Evolutionary conservation across 2,888 invertebrate genomes (phyloP).

Genomic region (Yponomeuta plumbellus): DNA sequence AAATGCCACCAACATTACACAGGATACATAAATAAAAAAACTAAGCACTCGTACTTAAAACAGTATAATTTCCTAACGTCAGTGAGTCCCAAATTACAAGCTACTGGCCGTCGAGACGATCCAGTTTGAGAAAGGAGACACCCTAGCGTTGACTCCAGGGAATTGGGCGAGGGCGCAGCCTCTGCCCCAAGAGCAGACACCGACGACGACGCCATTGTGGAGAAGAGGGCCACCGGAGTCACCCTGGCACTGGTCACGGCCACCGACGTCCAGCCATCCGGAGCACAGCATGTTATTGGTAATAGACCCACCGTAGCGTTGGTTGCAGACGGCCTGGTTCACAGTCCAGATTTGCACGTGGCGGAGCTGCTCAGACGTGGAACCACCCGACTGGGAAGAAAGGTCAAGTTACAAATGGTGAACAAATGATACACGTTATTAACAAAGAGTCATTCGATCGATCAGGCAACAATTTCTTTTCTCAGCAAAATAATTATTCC

Average conservation of each 20-base stretch:
- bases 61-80: background rate
- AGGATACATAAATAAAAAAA: no score
- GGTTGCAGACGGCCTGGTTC: slow-evolving; percentile 41
- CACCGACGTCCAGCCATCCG: slow-evolving; percentile 51
- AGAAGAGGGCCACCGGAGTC: slow-evolving; percentile 55
- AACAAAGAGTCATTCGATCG: no score
- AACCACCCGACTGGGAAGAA: slow-evolving; percentile 23
- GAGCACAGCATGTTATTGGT: slow-evolving; percentile 50
- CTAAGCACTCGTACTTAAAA: no score
- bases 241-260: slow-evolving; percentile 49
- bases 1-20: no score
- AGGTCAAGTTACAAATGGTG: background rate
- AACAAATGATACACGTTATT: no score
- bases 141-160: slow-evolving; percentile 53
- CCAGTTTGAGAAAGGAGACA: slow-evolving; percentile 44
- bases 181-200: slow-evolving; percentile 48
- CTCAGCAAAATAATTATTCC: no score
- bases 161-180: slow-evolving; percentile 39
- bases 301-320: slow-evolving; percentile 41
- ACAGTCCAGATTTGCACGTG: slow-evolving; percentile 43
- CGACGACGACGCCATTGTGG: slow-evolving; percentile 42
- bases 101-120: slow-evolving; percentile 35
- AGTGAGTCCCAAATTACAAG: background rate
- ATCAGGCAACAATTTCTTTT: no score
- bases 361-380: slow-evolving; percentile 39